These are phyloP conservation scores for Acanthosepion esculentum DNA, from an alignment of 2,888 invertebrate species.

Conservation along the genomic window DNA sequence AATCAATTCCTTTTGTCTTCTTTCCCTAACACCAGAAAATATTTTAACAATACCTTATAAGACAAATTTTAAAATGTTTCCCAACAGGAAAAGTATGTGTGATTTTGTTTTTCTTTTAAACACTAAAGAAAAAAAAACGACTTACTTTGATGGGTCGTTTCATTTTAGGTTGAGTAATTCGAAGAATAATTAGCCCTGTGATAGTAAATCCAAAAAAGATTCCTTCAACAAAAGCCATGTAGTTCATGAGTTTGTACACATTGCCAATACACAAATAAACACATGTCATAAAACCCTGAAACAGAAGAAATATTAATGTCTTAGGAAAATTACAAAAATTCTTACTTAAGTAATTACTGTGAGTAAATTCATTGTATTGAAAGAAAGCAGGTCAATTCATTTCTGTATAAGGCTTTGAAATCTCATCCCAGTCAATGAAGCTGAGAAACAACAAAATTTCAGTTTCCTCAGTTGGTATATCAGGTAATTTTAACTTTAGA, in stretches of 20 bases:
- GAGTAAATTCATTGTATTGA: neutral
- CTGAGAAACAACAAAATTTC: too few species aligned
- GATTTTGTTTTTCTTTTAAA: too few species aligned
- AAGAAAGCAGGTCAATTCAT: too few species aligned
- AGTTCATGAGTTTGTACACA: constrained; percentile 89
- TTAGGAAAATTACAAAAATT: neutral
- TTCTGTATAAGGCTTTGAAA: too few species aligned
- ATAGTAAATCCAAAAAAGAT: constrained; percentile 89
- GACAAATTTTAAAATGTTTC: too few species aligned
- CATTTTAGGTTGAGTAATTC: constrained; percentile 86
- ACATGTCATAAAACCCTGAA: constrained; percentile 86
- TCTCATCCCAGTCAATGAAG: too few species aligned
- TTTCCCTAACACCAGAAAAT: too few species aligned
- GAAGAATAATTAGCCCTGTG: constrained; percentile 87
- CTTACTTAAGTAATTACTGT: neutral
- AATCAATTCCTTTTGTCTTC: too few species aligned
- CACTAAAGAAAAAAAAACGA: neutral
- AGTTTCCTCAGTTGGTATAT: too few species aligned
- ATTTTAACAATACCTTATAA: too few species aligned
- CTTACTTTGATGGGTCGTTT: constrained; percentile 82
- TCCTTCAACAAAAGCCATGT: constrained; percentile 89
- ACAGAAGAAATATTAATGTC: neutral
- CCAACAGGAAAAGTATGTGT: too few species aligned
- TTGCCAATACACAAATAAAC: constrained; percentile 89
- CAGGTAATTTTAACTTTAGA: too few species aligned